phyloP scores from a whole-genome alignment of 2,888 invertebrate genomes.

The Scaptomyza polygonia region DNA sequence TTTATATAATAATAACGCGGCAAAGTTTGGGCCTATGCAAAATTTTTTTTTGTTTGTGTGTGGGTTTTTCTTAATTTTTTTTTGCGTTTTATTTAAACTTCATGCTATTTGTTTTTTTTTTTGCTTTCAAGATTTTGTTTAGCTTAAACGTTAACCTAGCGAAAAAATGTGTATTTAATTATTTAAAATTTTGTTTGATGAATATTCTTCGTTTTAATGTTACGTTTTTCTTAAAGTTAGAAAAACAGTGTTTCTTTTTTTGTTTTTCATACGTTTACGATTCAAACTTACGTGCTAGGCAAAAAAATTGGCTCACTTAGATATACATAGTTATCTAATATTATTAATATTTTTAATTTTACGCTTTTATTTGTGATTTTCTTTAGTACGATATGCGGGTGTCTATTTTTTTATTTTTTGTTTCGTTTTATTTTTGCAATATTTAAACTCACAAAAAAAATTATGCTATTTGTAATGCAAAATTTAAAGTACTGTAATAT shows the following conservation, averaged over 20 bases:
- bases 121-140: slow-evolving; percentile 43
- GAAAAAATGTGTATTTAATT: slow-evolving; percentile 60
- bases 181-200: slow-evolving; percentile 46
- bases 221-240: slow-evolving; percentile 52
- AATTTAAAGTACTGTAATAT: slow-evolving; percentile 64
- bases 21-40: slow-evolving; percentile 72
- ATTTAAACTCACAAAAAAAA: slow-evolving; percentile 70
- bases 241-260: slow-evolving; percentile 63
- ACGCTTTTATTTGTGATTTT: slow-evolving; percentile 53
- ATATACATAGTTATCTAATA: slow-evolving; percentile 34
- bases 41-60: slow-evolving; percentile 35
- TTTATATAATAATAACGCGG: slow-evolving; percentile 70
- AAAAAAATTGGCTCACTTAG: slow-evolving; percentile 74
- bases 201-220: slow-evolving; percentile 22
- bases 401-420: slow-evolving; percentile 43
- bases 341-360: slow-evolving; percentile 36
- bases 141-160: slow-evolving; percentile 61
- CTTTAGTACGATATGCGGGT: slow-evolving; percentile 73
- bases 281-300: slow-evolving; percentile 67
- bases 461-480: slow-evolving; percentile 74
- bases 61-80: slow-evolving; percentile 22
- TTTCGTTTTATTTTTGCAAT: slow-evolving; percentile 39
- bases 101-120: slow-evolving; percentile 38
- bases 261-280: slow-evolving; percentile 45
- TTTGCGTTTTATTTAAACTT: slow-evolving; percentile 42